Conservation (phyloP, 2,113 vertebrate species). For the Muntiacus muntjak region DNA sequence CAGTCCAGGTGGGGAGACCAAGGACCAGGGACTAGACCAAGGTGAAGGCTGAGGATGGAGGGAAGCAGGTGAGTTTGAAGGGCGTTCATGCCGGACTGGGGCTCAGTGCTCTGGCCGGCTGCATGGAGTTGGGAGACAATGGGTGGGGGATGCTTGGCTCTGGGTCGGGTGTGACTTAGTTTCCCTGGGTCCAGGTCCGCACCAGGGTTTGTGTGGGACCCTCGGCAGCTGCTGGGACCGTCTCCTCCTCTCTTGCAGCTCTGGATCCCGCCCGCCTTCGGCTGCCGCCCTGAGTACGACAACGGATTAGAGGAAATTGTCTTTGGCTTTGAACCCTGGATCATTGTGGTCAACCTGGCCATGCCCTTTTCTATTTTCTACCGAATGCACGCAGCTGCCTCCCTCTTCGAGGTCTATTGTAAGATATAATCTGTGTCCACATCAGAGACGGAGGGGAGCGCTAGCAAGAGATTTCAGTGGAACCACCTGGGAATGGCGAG, state of each 20-base stretch:
- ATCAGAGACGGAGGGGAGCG: background rate
- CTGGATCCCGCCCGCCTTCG: conserved; percentile 96
- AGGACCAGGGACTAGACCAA: background rate
- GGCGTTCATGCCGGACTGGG: fast-evolving
- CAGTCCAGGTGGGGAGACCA: background rate
- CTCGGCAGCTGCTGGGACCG: fast-evolving
- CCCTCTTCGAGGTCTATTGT: conserved; percentile 94
- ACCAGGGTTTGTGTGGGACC: background rate
- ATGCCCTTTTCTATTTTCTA: conserved; percentile 98
- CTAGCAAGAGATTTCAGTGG: background rate
- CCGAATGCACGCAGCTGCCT: conserved; percentile 96
- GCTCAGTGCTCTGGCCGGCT: fast-evolving
- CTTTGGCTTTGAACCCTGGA: conserved; percentile 95
- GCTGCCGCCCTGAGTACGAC: conserved; percentile 96
- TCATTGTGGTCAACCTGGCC: conserved; percentile 94
- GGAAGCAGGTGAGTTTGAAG: background rate
- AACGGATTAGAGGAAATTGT: conserved; percentile 93
- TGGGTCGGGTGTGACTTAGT: fast-evolving
- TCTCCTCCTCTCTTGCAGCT: conserved; percentile 81
- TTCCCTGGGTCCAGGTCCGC: fast-evolving
- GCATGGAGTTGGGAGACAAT: fast-evolving
- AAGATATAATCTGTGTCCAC: conserved; percentile 81
- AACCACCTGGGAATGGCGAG: background rate
- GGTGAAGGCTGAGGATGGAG: background rate
- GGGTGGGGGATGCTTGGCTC: fast-evolving